A percentile compares a stretch with the other conserved stretches of the same genome.
phyloP scores from a whole-genome alignment of 2,797 vertebrate species.

The Scyliorhinus canicula region DNA sequence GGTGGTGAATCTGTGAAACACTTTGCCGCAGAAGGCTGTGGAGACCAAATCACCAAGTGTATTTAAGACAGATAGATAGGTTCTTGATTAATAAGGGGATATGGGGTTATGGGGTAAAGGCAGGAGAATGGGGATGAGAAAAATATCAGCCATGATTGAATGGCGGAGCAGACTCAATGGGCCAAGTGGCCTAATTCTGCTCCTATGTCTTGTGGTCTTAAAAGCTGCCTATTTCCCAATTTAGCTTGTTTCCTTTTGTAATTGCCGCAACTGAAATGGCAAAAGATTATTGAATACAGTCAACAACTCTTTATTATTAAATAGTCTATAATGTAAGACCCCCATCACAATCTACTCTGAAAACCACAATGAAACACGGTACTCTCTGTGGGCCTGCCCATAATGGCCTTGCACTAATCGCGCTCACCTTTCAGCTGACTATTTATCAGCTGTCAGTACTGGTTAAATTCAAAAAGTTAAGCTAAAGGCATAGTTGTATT shows the following conservation, averaged over 20 bases:
- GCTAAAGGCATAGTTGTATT: conserved; percentile 12
- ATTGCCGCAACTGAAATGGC: conserved; percentile 5
- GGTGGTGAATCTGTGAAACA: too few species aligned
- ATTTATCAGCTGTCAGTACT: conserved; percentile 40
- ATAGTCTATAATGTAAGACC: background rate
- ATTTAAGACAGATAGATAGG: too few species aligned
- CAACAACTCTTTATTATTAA: background rate
- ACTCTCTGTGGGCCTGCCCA: background rate
- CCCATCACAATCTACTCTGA: background rate
- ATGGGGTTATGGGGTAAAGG: too few species aligned
- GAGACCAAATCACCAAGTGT: too few species aligned
- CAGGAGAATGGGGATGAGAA: too few species aligned
- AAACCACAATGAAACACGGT: background rate
- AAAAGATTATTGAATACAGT: background rate
- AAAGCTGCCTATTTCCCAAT: background rate
- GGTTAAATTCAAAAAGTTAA: conserved; percentile 42
- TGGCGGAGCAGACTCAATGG: too few species aligned
- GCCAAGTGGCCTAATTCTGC: too few species aligned
- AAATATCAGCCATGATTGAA: too few species aligned
- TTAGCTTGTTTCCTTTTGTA: background rate
- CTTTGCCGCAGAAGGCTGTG: too few species aligned
- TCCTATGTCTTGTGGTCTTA: too few species aligned
- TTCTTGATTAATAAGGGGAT: too few species aligned
- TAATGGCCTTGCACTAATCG: background rate
- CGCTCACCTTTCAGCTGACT: background rate